These are phyloP conservation scores for Arenicola marina DNA, from an alignment of 2,888 invertebrate species.

Conservation along the genomic window DNA sequence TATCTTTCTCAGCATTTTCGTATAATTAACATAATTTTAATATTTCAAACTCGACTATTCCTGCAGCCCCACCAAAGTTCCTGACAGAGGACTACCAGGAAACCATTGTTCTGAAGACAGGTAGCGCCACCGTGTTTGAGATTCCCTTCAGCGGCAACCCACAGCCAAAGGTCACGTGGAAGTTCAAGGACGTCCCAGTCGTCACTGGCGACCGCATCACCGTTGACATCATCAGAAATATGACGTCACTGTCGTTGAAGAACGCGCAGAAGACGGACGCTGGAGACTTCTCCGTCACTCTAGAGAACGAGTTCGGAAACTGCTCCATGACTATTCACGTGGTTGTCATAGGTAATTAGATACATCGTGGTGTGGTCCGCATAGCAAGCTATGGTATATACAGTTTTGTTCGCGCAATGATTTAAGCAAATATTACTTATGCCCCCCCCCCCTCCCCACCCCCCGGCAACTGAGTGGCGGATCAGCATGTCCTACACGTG, in stretches of 20 bases:
- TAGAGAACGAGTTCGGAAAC: constrained; percentile 37
- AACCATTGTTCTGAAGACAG: constrained; percentile 33
- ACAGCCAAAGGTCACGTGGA: constrained; percentile 40
- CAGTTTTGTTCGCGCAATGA: not conserved
- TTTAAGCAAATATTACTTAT: not conserved
- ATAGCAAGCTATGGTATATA: not conserved
- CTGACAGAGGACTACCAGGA: constrained; percentile 26
- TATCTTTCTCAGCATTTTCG: too few species aligned
- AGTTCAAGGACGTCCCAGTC: constrained; percentile 25
- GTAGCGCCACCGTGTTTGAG: constrained; percentile 34
- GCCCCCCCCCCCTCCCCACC: too few species aligned
- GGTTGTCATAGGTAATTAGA: constrained; percentile 66
- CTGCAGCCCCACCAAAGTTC: constrained; percentile 35
- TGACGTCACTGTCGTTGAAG: constrained; percentile 37
- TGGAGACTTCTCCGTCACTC: constrained; percentile 36
- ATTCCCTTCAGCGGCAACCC: constrained; percentile 35
- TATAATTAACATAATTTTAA: too few species aligned
- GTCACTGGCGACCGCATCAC: constrained; percentile 24
- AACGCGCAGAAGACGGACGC: constrained; percentile 31
- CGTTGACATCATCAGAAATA: constrained; percentile 33
- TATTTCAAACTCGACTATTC: too few species aligned
- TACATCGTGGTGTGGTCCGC: too few species aligned
- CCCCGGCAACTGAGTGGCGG: too few species aligned
- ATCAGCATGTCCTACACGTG: too few species aligned
- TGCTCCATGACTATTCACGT: constrained; percentile 33